Percentiles rank a stretch among this genome's conserved stretches.
These are phyloP conservation scores for Sabatieria punctata DNA, from an alignment of 2,888 invertebrate species.

Conservation along the genomic window DNA sequence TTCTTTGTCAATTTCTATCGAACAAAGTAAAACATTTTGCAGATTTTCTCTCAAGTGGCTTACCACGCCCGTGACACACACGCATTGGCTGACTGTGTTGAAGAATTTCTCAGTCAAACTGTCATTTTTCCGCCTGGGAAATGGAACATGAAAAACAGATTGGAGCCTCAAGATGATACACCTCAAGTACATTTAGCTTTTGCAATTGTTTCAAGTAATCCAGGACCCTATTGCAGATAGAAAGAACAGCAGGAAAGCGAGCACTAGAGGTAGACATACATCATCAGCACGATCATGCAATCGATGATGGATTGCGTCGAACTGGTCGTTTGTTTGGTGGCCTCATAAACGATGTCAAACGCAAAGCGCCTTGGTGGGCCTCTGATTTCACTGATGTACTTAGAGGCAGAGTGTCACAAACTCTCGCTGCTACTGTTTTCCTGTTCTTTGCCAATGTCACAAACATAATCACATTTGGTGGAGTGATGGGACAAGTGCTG, in stretches of 20 bases:
- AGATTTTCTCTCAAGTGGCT: no score
- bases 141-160: constrained; percentile 22
- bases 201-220: no score
- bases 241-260: no score
- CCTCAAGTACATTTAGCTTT: no score
- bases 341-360: constrained; percentile 32
- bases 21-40: no score
- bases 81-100: no score
- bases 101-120: constrained; percentile 8
- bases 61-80: no score
- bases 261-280: no score
- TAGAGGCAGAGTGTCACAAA: constrained; percentile 29
- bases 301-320: constrained; percentile 26
- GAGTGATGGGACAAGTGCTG: constrained; percentile 32
- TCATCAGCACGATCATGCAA: constrained; percentile 44
- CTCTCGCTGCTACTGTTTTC: constrained; percentile 32
- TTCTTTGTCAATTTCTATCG: no score
- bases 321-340: constrained; percentile 40
- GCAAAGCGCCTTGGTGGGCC: constrained; percentile 27
- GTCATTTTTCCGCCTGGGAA: constrained; percentile 23
- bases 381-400: constrained; percentile 35
- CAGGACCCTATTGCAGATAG: no score
- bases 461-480: constrained; percentile 36
- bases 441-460: constrained; percentile 35
- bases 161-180: constrained; percentile 34